Base-by-base conservation (phyloP, 2,797 vertebrate genomes). In the Alectoris magna region DNA sequence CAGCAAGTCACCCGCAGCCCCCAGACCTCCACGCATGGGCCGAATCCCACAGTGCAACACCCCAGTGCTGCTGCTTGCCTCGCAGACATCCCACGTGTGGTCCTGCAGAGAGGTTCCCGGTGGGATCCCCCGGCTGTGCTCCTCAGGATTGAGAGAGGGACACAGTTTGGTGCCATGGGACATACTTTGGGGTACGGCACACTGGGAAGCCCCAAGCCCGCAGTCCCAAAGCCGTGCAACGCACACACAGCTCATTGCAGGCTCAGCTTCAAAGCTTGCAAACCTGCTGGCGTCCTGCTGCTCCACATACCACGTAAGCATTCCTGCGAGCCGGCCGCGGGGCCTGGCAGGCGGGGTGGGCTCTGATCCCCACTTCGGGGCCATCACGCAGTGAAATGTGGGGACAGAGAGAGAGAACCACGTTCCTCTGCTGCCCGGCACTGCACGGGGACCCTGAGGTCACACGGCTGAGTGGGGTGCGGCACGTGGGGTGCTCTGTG, bases 221-320 rank as follows among this genome's bases (percentile, higher is more conserved):
- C 38, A 9, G 18, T 14, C 39, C 27, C 62, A 41, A 21, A 43
- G 38, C 76, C 6, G 44, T 2, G 74, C 75, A 19, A 51, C 36
- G 3, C 1, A 8, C 34, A 43, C 67, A 34, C 53, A 36, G 86
- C 9, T 9, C 4, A 6, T 64, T 84, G 21, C 26, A 9, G 55
- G 48, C 88, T 76, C 74, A 58, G 84, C 91, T 84, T 84, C 90
- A 79, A 84, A 95, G 87, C 84, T 53, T 21, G 1, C 11, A 73
- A 95, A 93, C 95, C 92, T 94, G 95, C 94, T 55, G 88, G 84
- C 53, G 43, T 79, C 87, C 87, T 53, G 84, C 70, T 77, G 75
- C 91, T 91, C 90, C 19, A 10, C 90, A 91, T 88, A 91, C 93
- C 93, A 95, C 56, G 87, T 66, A 88, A 90, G 90, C 94, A 91